phyloP scores from a whole-genome alignment of 2,888 invertebrate genomes.

The Ophion ellenae region DNA sequence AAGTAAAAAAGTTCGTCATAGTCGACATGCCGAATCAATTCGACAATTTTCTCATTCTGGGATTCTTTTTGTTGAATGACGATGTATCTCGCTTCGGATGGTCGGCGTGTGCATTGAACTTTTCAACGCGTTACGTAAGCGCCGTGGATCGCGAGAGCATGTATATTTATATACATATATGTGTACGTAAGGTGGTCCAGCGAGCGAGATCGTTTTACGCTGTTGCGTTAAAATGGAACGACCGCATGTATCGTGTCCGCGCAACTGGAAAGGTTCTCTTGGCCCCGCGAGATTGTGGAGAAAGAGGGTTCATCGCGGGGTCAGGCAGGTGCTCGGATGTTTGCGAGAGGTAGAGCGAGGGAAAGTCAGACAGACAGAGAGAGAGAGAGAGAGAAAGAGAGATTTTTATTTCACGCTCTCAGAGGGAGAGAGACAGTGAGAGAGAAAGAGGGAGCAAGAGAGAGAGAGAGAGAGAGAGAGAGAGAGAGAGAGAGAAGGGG shows the following conservation, averaged over 20 bases:
- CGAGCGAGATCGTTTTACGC: constrained; percentile 55
- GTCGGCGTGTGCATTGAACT: constrained; percentile 27
- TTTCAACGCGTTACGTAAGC: constrained; percentile 73
- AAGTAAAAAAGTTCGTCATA: too few species aligned
- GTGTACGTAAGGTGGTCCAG: constrained; percentile 73
- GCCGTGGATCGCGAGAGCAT: constrained; percentile 64
- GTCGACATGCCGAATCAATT: constrained; percentile 3
- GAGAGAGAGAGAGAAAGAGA: too few species aligned
- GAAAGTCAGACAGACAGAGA: too few species aligned
- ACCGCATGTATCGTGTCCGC: constrained; percentile 66
- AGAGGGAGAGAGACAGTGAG: too few species aligned
- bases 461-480: constrained; percentile 40
- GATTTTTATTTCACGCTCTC: too few species aligned
- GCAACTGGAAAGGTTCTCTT: constrained; percentile 54
- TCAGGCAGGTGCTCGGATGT: constrained; percentile 81
- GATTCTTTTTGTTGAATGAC: constrained; percentile 20
- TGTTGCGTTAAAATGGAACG: constrained; percentile 41
- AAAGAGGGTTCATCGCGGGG: constrained; percentile 73
- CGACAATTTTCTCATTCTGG: constrained; percentile 11
- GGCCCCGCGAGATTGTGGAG: constrained; percentile 56
- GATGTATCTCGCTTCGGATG: constrained; percentile 59
- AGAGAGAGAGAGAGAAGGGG: constrained; percentile 14
- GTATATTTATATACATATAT: not conserved
- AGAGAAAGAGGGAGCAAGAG: constrained; percentile 67
- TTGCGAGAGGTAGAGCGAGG: constrained; percentile 69